Conservation (phyloP, 2,113 vertebrate species). For the Aphelocoma coerulescens region DNA sequence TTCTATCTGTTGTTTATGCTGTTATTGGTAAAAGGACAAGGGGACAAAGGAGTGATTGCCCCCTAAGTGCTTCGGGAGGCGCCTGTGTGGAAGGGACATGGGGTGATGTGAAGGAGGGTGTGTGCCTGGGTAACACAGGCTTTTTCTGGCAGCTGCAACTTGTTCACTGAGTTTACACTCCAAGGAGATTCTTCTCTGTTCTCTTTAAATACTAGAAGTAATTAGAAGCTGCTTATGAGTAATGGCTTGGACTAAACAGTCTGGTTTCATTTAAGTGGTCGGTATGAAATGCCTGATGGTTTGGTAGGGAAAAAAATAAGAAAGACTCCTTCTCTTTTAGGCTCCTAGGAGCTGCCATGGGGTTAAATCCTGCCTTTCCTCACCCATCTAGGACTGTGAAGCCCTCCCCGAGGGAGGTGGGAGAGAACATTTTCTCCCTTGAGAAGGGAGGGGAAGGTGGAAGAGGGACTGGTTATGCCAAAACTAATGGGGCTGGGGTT, state of each 20-base stretch:
- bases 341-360: neutral
- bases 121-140: neutral
- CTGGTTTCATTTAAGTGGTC: slow-evolving; percentile 47
- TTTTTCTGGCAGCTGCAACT: neutral
- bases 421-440: neutral
- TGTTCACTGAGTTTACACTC: neutral
- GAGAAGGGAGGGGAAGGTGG: neutral
- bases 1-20: neutral
- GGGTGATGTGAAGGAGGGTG: neutral
- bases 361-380: neutral
- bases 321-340: neutral
- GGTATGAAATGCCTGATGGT: neutral
- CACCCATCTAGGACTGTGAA: neutral
- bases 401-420: neutral
- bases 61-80: neutral
- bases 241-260: slow-evolving; percentile 13
- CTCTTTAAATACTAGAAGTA: slow-evolving; percentile 39
- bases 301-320: neutral
- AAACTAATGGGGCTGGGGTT: neutral
- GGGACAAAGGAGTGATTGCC: neutral
- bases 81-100: rapidly evolving
- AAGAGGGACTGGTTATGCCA: neutral
- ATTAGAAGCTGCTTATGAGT: slow-evolving; percentile 34
- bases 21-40: neutral
- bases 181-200: slow-evolving; percentile 12